These are phyloP conservation scores for Temnothorax ravouxi DNA, from an alignment of 2,888 invertebrate species.

Conservation along the genomic window DNA sequence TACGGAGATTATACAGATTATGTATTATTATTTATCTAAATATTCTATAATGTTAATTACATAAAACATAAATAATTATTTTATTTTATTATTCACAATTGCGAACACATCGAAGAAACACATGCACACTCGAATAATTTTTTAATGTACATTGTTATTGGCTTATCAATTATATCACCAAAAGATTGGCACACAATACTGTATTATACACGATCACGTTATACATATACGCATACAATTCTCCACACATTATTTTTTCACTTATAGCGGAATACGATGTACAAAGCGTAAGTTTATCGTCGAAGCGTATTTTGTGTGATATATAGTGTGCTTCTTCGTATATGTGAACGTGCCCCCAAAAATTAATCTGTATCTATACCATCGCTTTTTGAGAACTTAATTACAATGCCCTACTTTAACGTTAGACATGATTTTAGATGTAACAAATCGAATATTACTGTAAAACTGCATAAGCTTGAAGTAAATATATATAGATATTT, in stretches of 20 bases:
- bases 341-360: constrained; percentile 34
- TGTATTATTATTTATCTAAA: neutral
- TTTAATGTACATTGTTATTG: constrained; percentile 17
- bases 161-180: neutral
- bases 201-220: constrained; percentile 26
- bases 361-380: constrained; percentile 34
- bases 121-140: neutral
- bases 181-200: constrained; percentile 11
- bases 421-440: neutral
- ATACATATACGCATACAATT: constrained; percentile 50
- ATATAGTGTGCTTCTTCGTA: constrained; percentile 64
- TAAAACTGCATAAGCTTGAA: constrained; percentile 15
- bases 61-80: neutral
- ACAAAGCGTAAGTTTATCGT: constrained; percentile 65
- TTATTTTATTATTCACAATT: neutral
- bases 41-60: neutral
- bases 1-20: neutral
- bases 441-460: constrained; percentile 15
- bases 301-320: constrained; percentile 65
- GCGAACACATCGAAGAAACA: constrained; percentile 24
- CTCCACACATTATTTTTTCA: constrained; percentile 56
- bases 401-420: neutral
- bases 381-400: constrained; percentile 23
- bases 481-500: neutral
- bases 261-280: constrained; percentile 56